Evolutionary conservation across 2,113 vertebrate species (phyloP).

Genomic region (Seriola quinqueradiata): DNA sequence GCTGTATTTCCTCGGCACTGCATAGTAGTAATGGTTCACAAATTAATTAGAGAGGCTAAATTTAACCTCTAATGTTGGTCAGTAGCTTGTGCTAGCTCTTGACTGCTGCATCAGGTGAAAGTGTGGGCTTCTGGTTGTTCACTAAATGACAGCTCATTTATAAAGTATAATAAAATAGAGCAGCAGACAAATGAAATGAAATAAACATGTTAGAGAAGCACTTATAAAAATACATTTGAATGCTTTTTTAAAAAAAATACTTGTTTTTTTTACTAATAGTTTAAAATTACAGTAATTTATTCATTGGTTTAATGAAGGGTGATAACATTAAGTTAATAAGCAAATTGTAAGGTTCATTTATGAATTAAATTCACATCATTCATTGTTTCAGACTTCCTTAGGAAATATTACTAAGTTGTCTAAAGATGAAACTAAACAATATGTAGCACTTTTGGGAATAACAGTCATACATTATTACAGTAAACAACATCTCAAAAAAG

Average conservation of each 20-base stretch:
- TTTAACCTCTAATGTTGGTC: constrained; percentile 24
- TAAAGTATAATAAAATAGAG: background rate
- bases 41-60: constrained; percentile 36
- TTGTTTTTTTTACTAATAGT: no score
- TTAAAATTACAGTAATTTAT: background rate
- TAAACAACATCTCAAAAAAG: background rate
- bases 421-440: background rate
- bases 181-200: background rate
- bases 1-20: constrained; percentile 1
- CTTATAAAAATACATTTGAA: background rate
- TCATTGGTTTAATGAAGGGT: background rate
- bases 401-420: background rate
- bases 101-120: background rate
- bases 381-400: background rate
- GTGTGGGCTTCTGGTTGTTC: background rate
- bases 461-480: background rate
- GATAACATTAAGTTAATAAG: background rate
- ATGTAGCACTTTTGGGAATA: background rate
- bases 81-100: background rate
- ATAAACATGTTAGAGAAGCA: background rate
- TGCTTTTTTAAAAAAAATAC: no score
- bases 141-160: constrained; percentile 12
- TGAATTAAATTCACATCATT: background rate
- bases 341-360: background rate
- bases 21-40: background rate